Conservation (phyloP, 2,797 vertebrate genomes). For the Megalops cyprinoides region DNA sequence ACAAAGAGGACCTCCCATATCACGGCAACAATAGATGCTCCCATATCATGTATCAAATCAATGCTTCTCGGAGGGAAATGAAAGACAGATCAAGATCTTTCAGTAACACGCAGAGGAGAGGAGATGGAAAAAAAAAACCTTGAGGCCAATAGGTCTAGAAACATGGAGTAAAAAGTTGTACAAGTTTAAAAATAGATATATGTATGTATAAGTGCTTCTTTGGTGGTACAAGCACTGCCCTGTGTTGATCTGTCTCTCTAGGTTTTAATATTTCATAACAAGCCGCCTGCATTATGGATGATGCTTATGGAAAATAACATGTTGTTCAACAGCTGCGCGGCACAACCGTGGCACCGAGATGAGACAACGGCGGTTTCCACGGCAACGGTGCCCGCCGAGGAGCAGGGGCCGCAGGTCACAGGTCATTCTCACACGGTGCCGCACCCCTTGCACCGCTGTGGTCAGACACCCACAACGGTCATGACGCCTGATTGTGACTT, state of each 20-base stretch:
- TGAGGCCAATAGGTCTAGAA: too few relatives aligned
- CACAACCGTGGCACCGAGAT: slow-evolving; percentile 51
- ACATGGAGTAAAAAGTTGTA: not conserved
- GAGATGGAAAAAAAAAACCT: not conserved
- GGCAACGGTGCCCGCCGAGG: slow-evolving; percentile 7
- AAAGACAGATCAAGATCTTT: not conserved
- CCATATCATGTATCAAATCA: not conserved
- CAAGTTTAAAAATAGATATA: not conserved
- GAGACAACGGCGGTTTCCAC: slow-evolving; percentile 34
- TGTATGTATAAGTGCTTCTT: not conserved
- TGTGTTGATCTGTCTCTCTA: slow-evolving; percentile 47
- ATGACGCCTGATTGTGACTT: not conserved
- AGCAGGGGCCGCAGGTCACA: not conserved
- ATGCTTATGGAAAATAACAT: slow-evolving; percentile 70
- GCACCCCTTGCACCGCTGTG: not conserved
- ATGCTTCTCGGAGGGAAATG: not conserved
- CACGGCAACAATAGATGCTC: not conserved
- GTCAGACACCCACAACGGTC: not conserved
- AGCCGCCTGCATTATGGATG: slow-evolving; percentile 65
- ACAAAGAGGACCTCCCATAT: not conserved
- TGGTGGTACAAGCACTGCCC: not conserved
- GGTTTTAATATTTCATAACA: slow-evolving; percentile 65
- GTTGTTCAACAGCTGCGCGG: slow-evolving; percentile 51
- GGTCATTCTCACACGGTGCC: too few relatives aligned
- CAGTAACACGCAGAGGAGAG: slow-evolving; percentile 1